Evolutionary conservation across 2,888 invertebrate species (phyloP), one percentile per base, ranked within the genome.

Genomic region (Carcina quercana): DNA sequence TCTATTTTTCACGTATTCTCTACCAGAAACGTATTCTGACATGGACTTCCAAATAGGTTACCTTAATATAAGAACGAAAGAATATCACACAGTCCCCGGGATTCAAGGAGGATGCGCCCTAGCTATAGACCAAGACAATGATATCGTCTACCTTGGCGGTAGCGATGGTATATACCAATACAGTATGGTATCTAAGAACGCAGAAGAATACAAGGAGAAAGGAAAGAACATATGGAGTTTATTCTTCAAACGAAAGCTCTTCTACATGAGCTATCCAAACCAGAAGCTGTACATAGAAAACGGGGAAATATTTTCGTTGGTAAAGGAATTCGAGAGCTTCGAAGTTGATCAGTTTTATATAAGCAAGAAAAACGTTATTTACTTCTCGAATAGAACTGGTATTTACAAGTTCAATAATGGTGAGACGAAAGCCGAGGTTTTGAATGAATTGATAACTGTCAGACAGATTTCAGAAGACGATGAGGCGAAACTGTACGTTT

Each of bases 161-260:
- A 67, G 55, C 12, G 66, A 73, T 10, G 76, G 75, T 0, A 76
- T 76, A 6, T 75, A 65, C 33, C 73, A 63, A 53, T 74, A 60
- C 6, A 72, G 74, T 13, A 53, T 66, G 58, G 28, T 53, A 0
- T 73, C 70, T 0, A 64, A 57, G 45, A 28, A 69, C 38, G 68
- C 71, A 0, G 69, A 74, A 34, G 54, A 49, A 13, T 73, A 69
- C 30, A 66, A 54, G 40, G 67, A 72, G 38, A 59, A 59, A 30
- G 62, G 63, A 0, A 64, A 49, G 8, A 74, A 76, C 15, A 56
- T 76, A 3, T 74, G 74, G 74, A 56, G 64, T 0, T 19, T 76
- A 2, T 72, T 67, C 20, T 60, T 50, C 20, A 66, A 56, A 22
- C 56, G 49, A 11, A 71, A 71, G 25, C 30, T 76, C 0, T 76